Evolutionary conservation across 1,140 invertebrate species (phyloP).

Genomic region (Anadara kagoshimensis): DNA sequence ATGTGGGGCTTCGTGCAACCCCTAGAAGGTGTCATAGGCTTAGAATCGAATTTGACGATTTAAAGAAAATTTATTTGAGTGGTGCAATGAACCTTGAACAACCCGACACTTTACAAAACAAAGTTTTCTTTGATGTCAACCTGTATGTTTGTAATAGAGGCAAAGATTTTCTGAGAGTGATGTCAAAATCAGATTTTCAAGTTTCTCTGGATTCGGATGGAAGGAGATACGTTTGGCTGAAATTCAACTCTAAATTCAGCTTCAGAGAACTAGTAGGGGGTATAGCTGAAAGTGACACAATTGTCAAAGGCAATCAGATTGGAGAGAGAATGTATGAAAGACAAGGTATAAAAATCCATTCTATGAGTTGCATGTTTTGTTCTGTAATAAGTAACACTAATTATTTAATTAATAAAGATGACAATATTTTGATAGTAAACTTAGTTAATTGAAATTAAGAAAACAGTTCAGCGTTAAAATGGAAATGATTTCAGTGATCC

Average conservation of each 20-base stretch:
- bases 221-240: constrained; percentile 64
- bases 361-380: background rate
- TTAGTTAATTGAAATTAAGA: too few species aligned
- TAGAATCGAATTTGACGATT: constrained; percentile 60
- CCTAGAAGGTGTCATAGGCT: constrained; percentile 49
- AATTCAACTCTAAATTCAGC: constrained; percentile 62
- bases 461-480: too few species aligned
- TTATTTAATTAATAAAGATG: too few species aligned
- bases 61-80: constrained; percentile 64
- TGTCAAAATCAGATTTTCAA: constrained; percentile 67
- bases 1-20: constrained; percentile 43
- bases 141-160: constrained; percentile 65
- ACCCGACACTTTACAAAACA: constrained; percentile 65
- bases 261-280: constrained; percentile 54
- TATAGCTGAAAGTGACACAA: constrained; percentile 32
- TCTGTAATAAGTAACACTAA: background rate
- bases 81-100: constrained; percentile 61
- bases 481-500: too few species aligned
- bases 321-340: constrained; percentile 67
- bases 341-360: constrained; percentile 45
- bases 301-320: constrained; percentile 47
- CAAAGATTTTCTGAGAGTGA: constrained; percentile 63
- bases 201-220: constrained; percentile 58
- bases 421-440: too few species aligned
- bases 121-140: constrained; percentile 67